Evolutionary conservation across 2,888 invertebrate genomes (phyloP).

Genomic region (Allolobophora icterica): DNA sequence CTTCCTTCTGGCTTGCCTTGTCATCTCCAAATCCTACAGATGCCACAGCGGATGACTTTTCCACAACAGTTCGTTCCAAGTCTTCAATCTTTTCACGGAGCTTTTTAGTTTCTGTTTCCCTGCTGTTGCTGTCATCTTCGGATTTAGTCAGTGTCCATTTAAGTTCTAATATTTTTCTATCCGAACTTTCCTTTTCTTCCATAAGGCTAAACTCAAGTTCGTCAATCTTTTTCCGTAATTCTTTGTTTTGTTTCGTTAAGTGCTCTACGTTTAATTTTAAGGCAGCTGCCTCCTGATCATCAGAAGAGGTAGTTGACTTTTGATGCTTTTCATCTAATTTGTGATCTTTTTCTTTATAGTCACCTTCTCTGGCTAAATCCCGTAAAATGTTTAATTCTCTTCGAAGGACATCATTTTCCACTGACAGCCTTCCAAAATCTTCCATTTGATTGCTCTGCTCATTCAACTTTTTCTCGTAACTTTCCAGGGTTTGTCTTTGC

Average conservation of each 20-base stretch:
- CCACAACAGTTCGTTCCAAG: background rate
- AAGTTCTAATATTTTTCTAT: background rate
- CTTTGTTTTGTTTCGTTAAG: background rate
- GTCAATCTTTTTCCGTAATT: background rate
- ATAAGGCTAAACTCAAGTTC: background rate
- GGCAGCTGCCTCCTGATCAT: background rate
- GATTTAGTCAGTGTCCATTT: background rate
- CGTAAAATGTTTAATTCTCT: background rate
- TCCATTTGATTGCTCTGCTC: background rate
- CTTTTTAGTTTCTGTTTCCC: background rate
- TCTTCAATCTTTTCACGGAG: background rate
- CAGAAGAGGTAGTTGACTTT: background rate
- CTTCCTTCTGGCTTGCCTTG: background rate
- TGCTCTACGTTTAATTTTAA: background rate
- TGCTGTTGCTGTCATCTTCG: background rate
- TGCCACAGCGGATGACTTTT: background rate
- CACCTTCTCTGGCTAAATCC: background rate
- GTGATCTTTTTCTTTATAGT: background rate
- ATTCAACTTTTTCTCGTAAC: conserved; percentile 1
- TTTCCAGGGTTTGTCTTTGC: background rate
- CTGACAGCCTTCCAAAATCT: background rate
- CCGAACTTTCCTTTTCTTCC: background rate
- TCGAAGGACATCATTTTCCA: background rate
- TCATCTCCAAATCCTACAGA: background rate
- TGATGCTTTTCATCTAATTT: background rate